These are phyloP conservation scores for Hephaestus fuliginosus DNA, from an alignment of 2,797 vertebrate genomes.

Conservation along the genomic window DNA sequence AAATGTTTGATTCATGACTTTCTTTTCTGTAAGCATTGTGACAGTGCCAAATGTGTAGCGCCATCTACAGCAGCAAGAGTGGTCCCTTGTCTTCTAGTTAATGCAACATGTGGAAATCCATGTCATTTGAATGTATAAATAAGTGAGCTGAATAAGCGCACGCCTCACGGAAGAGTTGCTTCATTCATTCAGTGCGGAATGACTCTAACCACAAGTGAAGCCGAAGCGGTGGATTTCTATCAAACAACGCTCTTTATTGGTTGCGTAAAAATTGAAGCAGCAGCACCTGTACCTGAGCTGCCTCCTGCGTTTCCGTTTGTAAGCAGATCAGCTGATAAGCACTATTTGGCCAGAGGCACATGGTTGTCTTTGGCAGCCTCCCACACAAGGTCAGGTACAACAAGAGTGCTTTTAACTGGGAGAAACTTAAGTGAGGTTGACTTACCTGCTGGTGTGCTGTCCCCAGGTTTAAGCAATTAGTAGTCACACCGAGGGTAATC, in stretches of 20 bases:
- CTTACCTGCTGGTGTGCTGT: slow-evolving; percentile 67
- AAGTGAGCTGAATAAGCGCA: slow-evolving; percentile 47
- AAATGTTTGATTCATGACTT: slow-evolving; percentile 76
- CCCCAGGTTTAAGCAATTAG: slow-evolving; percentile 58
- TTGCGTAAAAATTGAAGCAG: slow-evolving; percentile 33
- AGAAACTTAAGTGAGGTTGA: slow-evolving; percentile 18
- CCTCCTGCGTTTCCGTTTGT: slow-evolving; percentile 24
- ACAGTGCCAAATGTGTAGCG: slow-evolving; percentile 47
- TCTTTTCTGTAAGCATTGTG: slow-evolving; percentile 31
- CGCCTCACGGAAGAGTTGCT: slow-evolving; percentile 32
- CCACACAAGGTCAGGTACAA: slow-evolving; percentile 11
- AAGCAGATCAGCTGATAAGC: slow-evolving; percentile 40
- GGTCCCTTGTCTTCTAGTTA: slow-evolving; percentile 59
- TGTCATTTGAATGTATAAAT: slow-evolving; percentile 56
- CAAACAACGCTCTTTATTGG: slow-evolving; percentile 27
- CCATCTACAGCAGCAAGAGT: slow-evolving; percentile 39
- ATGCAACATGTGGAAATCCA: slow-evolving; percentile 56
- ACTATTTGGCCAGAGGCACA: slow-evolving; percentile 22
- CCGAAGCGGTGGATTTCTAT: slow-evolving; percentile 3
- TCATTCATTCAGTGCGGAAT: slow-evolving; percentile 52
- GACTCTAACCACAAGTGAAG: slow-evolving; percentile 1
- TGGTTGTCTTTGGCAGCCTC: slow-evolving; percentile 17
- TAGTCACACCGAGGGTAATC: slow-evolving; percentile 62
- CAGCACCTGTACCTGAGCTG: slow-evolving; percentile 38
- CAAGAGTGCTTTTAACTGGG: neutral